phyloP scores from a whole-genome alignment of 1,140 invertebrate species.

The Drosophila murphyi region DNA sequence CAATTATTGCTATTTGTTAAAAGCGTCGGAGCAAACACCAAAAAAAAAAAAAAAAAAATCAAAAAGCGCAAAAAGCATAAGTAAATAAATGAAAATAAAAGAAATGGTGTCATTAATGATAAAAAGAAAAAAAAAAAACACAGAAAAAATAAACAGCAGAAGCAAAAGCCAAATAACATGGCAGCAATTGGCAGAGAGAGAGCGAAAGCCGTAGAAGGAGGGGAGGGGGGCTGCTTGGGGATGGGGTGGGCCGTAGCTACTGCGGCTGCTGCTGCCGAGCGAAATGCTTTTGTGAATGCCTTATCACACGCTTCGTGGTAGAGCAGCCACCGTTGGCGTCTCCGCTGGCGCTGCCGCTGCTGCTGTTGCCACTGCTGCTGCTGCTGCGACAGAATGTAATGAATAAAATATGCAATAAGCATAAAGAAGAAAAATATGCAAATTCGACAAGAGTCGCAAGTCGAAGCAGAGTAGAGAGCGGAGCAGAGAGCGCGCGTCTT shows the following conservation, averaged over 20 bases:
- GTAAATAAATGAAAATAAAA: slow-evolving; percentile 24
- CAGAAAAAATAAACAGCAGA: slow-evolving; percentile 9
- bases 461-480: slow-evolving; percentile 8
- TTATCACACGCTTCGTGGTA: slow-evolving; percentile 70
- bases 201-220: not conserved
- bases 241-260: not conserved
- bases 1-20: not conserved
- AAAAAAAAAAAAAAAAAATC: too few relatives aligned
- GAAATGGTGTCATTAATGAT: slow-evolving; percentile 48
- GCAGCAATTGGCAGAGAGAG: slow-evolving; percentile 37
- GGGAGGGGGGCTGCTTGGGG: not conserved
- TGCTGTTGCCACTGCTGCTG: slow-evolving; percentile 29
- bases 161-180: slow-evolving; percentile 44
- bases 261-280: not conserved
- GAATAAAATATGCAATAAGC: slow-evolving; percentile 81
- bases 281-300: slow-evolving; percentile 64
- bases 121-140: slow-evolving; percentile 46
- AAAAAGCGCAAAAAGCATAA: not conserved
- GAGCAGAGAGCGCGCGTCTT: not conserved
- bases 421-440: slow-evolving; percentile 75
- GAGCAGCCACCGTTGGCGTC: slow-evolving; percentile 5
- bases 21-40: not conserved
- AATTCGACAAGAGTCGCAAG: slow-evolving; percentile 45
- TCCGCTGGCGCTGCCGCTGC: slow-evolving; percentile 11
- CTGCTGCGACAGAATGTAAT: slow-evolving; percentile 72